Percentiles rank a stretch among this genome's conserved stretches.
Evolutionary conservation across 2,113 vertebrate species (phyloP).

Genomic region (Oreotrochilus melanogaster): DNA sequence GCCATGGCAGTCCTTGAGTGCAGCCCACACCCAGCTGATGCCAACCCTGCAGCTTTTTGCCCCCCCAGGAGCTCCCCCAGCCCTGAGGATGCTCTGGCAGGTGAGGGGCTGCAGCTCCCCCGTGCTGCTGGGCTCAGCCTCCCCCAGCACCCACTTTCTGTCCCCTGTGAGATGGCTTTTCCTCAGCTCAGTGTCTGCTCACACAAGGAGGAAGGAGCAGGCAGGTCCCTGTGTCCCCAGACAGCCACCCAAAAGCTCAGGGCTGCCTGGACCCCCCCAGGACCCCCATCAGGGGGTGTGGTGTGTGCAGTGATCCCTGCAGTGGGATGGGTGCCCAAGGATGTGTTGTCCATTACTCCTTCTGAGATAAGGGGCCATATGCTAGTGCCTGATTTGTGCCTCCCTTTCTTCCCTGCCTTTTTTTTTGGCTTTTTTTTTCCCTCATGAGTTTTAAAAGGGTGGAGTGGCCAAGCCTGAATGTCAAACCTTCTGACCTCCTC

Average conservation of each 20-base stretch:
- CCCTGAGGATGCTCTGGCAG: rapidly evolving
- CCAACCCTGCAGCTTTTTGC: rapidly evolving
- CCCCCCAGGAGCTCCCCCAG: rapidly evolving
- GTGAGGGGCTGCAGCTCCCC: rapidly evolving
- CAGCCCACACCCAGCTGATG: background rate
- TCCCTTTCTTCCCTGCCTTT: background rate
- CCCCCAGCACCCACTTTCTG: background rate
- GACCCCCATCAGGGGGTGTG: background rate
- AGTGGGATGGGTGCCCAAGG: background rate
- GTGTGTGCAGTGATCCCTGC: background rate
- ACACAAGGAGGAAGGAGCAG: background rate
- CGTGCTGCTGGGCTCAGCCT: background rate
- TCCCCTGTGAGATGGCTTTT: rapidly evolving
- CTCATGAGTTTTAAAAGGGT: background rate
- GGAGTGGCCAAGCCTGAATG: background rate
- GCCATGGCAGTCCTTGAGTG: background rate
- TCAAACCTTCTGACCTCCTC: background rate
- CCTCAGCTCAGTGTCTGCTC: background rate
- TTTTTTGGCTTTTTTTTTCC: background rate
- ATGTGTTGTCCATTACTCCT: background rate
- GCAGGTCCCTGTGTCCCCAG: background rate
- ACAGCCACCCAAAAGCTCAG: background rate
- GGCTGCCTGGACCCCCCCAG: rapidly evolving
- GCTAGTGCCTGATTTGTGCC: background rate
- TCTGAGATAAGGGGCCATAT: background rate